Evolutionary conservation across 1,140 invertebrate species (phyloP), one percentile per base, ranked within the genome.

Genomic region (Sogatella furcifera): DNA sequence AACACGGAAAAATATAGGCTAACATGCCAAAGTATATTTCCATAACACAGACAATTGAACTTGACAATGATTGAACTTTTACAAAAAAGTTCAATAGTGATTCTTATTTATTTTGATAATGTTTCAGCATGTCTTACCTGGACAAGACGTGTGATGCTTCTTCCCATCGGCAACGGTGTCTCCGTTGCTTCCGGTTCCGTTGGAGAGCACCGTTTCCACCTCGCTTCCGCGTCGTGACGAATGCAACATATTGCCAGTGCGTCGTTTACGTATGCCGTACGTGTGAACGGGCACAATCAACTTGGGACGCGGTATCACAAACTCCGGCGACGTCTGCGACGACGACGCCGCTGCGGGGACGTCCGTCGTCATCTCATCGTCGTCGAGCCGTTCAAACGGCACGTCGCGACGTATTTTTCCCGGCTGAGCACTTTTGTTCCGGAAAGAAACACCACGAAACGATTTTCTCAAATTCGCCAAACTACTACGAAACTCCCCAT

Each of bases 201-300:
- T 70, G 67, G 17, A 73, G 70, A 21, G 71, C 72, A 17, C 73
- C 72, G 56, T 68, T 72, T 66, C 74, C 72, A 24, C 77, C 71
- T 57, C 75, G 68, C 59, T 80, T 72, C 68, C 76, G 52, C 83
- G 72, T 38, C 62, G 58, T 43, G 62, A 62, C 34, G 62, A 64
- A 34, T 62, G 64, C 53, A 67, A 57, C 62, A 65, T 65, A 75
- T 85, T 86, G 6, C 88, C 88, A n/a, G 88, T 90, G 59, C 87
- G 78, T 56, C 89, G 77, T 64, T 84, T 84, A 60, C 86, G 76
- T 54, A 83, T 81, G 28, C 86, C 88, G 71, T 91, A 91, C 2
- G 88, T 89, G 75, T 92, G 89, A 57, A 91, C 88, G 49, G 89
- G 89, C 57, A 91, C 89, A 67, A 92, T 89, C 60, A 92, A 78